Evolutionary conservation across 2,797 vertebrate genomes (phyloP).

Genomic region (Oreochromis grahami): DNA sequence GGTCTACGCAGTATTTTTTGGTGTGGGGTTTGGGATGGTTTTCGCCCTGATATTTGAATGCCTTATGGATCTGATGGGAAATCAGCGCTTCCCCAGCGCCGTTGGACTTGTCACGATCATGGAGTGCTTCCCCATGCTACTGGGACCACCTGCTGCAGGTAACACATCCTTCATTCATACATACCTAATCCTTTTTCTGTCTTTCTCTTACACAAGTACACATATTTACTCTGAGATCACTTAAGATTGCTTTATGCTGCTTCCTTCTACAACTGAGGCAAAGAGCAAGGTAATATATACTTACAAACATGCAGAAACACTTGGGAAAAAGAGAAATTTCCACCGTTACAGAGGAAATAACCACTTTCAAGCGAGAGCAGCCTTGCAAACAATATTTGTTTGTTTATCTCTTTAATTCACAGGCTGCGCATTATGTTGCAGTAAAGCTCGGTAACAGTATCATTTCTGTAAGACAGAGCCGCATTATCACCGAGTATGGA

Average conservation of each 20-base stretch:
- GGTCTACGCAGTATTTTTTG: constrained; percentile 69
- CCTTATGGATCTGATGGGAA: constrained; percentile 83
- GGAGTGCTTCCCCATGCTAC: constrained; percentile 78
- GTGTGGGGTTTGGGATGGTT: constrained; percentile 79
- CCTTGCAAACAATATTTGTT: constrained; percentile 7
- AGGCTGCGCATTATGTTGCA: constrained; percentile 4
- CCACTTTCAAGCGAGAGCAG: not conserved
- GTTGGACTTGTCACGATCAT: constrained; percentile 83
- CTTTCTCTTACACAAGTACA: not conserved
- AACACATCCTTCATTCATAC: not conserved
- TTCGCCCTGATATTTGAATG: constrained; percentile 84
- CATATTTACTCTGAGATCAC: not conserved
- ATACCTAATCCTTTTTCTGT: not conserved
- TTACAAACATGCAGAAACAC: not conserved
- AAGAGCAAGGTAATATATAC: not conserved
- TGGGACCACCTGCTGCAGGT: constrained; percentile 84
- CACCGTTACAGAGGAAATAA: not conserved
- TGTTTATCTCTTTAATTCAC: not conserved
- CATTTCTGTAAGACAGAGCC: constrained; percentile 30
- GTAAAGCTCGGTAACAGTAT: constrained; percentile 2
- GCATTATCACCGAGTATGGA: constrained; percentile 53
- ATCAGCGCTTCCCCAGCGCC: constrained; percentile 73
- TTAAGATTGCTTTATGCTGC: not conserved
- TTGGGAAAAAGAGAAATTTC: not conserved
- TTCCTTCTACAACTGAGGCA: not conserved